Conservation (phyloP, 2,888 invertebrate genomes). For the Clepsis dumicolana region DNA sequence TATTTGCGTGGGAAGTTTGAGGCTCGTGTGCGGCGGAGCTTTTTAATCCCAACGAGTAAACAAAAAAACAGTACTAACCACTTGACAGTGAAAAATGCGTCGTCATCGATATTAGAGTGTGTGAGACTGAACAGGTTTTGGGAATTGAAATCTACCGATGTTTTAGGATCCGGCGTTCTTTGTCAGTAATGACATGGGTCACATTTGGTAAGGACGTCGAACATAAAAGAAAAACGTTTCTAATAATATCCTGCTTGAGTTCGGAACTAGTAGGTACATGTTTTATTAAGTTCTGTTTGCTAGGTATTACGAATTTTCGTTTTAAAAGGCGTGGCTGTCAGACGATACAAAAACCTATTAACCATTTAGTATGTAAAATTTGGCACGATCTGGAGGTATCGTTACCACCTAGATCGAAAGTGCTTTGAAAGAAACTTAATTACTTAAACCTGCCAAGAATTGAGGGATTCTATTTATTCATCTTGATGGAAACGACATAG, state of each 20-base stretch:
- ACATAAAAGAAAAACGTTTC: background rate
- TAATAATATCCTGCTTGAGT: background rate
- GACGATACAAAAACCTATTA: background rate
- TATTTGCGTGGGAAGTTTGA: slow-evolving; percentile 19
- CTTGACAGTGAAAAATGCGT: slow-evolving; percentile 21
- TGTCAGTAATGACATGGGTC: background rate
- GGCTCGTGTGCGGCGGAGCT: slow-evolving; percentile 9
- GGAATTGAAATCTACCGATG: slow-evolving; percentile 49
- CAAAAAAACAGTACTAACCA: slow-evolving; percentile 29
- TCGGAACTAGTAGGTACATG: background rate
- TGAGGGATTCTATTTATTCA: too few relatives aligned
- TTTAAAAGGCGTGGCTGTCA: background rate
- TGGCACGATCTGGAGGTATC: too few relatives aligned
- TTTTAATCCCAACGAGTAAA: slow-evolving; percentile 28
- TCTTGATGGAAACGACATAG: too few relatives aligned
- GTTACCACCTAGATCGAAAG: too few relatives aligned
- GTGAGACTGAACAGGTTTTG: slow-evolving; percentile 57
- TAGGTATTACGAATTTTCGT: background rate
- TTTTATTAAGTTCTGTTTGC: background rate
- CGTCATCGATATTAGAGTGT: slow-evolving; percentile 42
- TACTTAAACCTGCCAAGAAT: too few relatives aligned
- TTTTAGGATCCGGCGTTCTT: slow-evolving; percentile 1
- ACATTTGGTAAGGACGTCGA: background rate
- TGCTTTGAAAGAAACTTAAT: too few relatives aligned
- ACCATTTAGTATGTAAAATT: too few relatives aligned